Evolutionary conservation across 2,113 vertebrate species (phyloP).

Genomic region (Ondatra zibethicus): DNA sequence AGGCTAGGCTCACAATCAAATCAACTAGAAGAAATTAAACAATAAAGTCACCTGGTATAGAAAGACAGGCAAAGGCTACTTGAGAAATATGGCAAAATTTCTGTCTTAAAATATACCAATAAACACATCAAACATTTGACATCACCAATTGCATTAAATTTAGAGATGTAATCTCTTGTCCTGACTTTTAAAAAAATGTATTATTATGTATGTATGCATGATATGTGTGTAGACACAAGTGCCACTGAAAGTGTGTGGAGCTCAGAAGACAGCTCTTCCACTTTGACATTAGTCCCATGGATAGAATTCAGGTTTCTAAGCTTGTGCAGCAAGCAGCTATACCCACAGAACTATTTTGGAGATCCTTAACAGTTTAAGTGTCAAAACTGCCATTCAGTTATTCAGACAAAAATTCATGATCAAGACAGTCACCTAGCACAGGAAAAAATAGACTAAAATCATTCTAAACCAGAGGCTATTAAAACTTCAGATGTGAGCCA

Average conservation of each 20-base stretch:
- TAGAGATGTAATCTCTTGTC: background rate
- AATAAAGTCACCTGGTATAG: background rate
- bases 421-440: background rate
- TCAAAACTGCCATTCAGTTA: background rate
- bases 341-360: background rate
- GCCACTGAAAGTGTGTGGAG: background rate
- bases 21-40: background rate
- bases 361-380: background rate
- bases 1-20: background rate
- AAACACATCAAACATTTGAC: slow-evolving; percentile 13
- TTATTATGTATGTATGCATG: background rate
- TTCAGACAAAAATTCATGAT: background rate
- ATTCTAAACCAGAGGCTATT: background rate
- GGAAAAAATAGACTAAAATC: background rate
- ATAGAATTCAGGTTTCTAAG: background rate
- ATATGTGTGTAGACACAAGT: background rate
- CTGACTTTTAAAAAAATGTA: background rate
- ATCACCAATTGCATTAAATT: background rate
- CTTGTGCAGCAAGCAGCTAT: background rate
- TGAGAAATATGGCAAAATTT: background rate
- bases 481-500: background rate
- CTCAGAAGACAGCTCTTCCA: background rate
- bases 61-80: background rate
- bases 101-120: background rate
- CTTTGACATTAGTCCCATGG: background rate